phyloP scores from a whole-genome alignment of 1,140 invertebrate species.

The Drosophila elegans region DNA sequence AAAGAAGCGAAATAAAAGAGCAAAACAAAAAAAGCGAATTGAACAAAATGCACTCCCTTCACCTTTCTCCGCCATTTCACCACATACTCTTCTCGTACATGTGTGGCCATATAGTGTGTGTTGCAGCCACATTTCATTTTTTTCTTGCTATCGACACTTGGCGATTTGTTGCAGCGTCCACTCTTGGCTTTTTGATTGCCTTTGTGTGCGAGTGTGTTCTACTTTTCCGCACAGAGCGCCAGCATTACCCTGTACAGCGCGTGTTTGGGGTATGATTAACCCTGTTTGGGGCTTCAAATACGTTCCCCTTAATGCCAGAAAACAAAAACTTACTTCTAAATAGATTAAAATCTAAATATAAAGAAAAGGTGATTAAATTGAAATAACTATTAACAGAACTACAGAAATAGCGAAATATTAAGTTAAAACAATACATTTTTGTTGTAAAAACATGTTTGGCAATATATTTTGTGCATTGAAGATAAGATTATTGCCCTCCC shows the following conservation, averaged over 20 bases:
- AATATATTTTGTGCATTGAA: neutral
- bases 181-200: constrained; percentile 57
- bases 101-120: constrained; percentile 8
- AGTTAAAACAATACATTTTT: neutral
- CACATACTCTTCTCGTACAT: neutral
- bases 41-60: constrained; percentile 51
- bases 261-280: neutral
- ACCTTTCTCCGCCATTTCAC: neutral
- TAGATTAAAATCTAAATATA: no score
- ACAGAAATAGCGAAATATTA: neutral
- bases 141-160: constrained; percentile 70
- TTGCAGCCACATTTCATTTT: constrained; percentile 56
- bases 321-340: no score
- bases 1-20: constrained; percentile 63
- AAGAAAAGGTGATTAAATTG: no score
- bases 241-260: constrained; percentile 19
- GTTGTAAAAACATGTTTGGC: no score
- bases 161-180: constrained; percentile 76
- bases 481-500: neutral
- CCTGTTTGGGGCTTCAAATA: neutral
- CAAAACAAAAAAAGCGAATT: constrained; percentile 72
- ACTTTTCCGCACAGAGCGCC: constrained; percentile 42
- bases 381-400: no score
- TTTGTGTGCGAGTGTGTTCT: constrained; percentile 60
- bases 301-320: neutral